phyloP scores from a whole-genome alignment of 2,113 vertebrate genomes.

The Emberiza fucata region DNA sequence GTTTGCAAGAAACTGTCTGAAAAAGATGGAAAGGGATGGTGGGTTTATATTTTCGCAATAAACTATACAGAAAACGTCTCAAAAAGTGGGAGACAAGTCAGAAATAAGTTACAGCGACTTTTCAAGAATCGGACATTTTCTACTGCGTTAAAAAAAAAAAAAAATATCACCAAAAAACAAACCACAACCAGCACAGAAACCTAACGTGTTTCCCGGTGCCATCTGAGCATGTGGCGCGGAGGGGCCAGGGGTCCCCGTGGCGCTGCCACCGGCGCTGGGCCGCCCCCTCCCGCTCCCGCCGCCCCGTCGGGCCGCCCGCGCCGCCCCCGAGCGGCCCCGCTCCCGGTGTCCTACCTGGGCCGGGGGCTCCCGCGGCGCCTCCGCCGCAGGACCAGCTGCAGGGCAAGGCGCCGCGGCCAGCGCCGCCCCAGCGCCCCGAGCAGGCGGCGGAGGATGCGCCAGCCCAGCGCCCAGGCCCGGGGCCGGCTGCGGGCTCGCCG shows the following conservation, averaged over 20 bases:
- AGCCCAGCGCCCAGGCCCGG: background rate
- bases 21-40: background rate
- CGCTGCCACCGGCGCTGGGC: background rate
- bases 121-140: background rate
- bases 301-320: background rate
- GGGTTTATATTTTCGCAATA: background rate
- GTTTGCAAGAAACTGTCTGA: background rate
- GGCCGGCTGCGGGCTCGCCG: background rate
- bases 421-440: background rate
- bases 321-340: background rate
- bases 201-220: background rate
- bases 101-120: background rate
- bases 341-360: background rate
- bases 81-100: background rate
- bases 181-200: too few species aligned
- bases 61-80: background rate
- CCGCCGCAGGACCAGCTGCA: background rate
- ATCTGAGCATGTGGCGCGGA: background rate
- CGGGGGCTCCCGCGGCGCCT: background rate
- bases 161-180: background rate
- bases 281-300: background rate
- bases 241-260: background rate
- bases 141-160: too few species aligned
- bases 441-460: background rate
- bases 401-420: background rate